Base-by-base conservation (phyloP, 2,797 vertebrate species). In the Characodon lateralis region DNA sequence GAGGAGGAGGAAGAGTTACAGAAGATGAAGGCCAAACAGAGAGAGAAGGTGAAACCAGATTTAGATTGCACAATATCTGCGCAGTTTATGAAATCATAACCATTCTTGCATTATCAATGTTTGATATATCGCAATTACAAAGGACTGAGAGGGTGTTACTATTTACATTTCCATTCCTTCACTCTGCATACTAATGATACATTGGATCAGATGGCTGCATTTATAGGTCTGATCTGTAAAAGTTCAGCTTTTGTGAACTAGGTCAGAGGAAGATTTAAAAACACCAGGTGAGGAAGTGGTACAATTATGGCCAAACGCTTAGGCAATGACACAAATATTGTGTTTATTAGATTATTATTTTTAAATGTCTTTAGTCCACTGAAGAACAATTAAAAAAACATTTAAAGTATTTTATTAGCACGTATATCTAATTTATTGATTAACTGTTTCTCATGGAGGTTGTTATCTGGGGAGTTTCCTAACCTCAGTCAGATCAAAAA, bases 1-100 rank as follows among this genome's bases (percentile, higher is more conserved):
- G 92, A 90, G 5, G 95, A 97, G 86, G 96, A 97, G 85, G 94
- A 92, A 43, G 68, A 95, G 85, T 46, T 85, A 24, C 88, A 95
- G 87, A 90, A 72, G 86, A 97, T 83, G 93, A 98, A 97, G 88
- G 92, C 78, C 4, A 72, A 88, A 76, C 96, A 97, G 84, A 95
- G 97, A 89, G 89, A 95, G 88, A 97, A 96, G 96, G 97, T 98
- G 90, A 92, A 85, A 20, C 61, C 61, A 35, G 61, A 63, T 0
- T 18, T 18, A 26, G 24, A 56, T 22, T n/a, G 24, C 0, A 0
- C 16, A 1, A 59, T 5, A 51, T 41, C 26, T 41, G 73, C 71
- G 59, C 43, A 78, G 6, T 59, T 28, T 59, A 5, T 22, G 9
- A 65, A 35, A 35, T 39, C 63, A 39, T 31, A 39, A 39, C 22